Base-by-base conservation (phyloP, 2,797 vertebrate species). In the Gobio occitaniae region DNA sequence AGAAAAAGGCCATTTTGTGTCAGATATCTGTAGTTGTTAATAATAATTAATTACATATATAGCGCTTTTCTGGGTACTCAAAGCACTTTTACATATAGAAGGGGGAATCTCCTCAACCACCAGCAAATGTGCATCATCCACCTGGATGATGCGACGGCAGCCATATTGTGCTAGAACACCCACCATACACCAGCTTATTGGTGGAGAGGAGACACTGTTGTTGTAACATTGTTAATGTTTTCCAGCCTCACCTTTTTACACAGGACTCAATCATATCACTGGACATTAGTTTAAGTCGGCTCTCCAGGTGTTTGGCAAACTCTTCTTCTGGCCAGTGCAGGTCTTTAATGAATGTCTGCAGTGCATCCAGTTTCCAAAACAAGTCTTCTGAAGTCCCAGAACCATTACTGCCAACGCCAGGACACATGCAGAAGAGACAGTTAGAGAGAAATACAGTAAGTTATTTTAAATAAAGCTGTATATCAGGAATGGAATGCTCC, bases 181-280 rank as follows among this genome's bases (percentile, higher is more conserved):
- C 38, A 38, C 38, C 38, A 38, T 5, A 38, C 38, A 38, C 38
- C 38, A 38, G 38, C 5, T 5, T 6, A 38, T 38, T 38, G 38
- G 38, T 38, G 38, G 38, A 38, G 38, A 5, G 38, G 38, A 38
- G 38, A 38, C 38, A 38, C 25, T 25, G 25, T 25, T 25, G 25
- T 25, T 25, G 25, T 38, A 38, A 5, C 38, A 38, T 38, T 41
- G 41, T 41, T 41, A 13, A 38, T 25, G 54, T 17, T 38, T 79
- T 79, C 3, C 47, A 29, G 17, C 17, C 78, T 32, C 63, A 99
- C 98, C 98, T 96, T 91, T 99, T 99, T 48, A 99, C 95, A 72
- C 98, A 99, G 77, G 98, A 99, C 89, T 99, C 98, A 0, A 99
- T 99, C 98, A 99, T 99, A 92, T 99, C 98, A 82, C 98, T 99